Percentiles rank a stretch among this genome's conserved stretches.
Evolutionary conservation across 2,113 vertebrate species (phyloP).

Genomic region (Syngnathus scovelli): DNA sequence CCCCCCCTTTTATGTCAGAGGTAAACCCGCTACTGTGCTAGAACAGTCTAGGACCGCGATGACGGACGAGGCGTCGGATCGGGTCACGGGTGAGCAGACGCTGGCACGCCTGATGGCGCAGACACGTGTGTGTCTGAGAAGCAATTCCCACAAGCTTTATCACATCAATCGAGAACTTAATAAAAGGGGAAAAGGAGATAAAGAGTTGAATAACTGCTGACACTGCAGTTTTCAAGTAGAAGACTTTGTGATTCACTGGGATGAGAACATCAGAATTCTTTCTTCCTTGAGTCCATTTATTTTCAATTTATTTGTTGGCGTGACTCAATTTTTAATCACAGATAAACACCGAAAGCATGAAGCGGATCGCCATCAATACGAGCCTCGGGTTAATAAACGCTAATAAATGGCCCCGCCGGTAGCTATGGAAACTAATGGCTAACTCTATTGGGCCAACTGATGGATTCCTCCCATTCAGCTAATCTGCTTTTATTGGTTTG

Average conservation of each 20-base stretch:
- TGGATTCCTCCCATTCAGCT: slow-evolving; percentile 7
- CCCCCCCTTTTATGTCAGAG: background rate
- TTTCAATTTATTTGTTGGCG: background rate
- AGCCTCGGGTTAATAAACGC: no score
- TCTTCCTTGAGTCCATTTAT: background rate
- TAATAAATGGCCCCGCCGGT: slow-evolving; percentile 20
- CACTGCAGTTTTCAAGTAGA: slow-evolving; percentile 25
- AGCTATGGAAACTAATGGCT: slow-evolving; percentile 36
- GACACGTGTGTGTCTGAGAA: background rate
- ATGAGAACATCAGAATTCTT: no score
- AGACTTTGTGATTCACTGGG: slow-evolving; percentile 30
- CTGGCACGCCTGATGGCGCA: background rate
- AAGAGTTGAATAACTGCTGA: slow-evolving; percentile 43
- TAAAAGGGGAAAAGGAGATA: slow-evolving; percentile 13
- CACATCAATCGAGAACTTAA: slow-evolving; percentile 7
- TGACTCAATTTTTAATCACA: background rate
- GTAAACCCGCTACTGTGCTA: background rate
- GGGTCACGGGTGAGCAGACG: background rate
- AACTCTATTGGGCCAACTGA: slow-evolving; percentile 19
- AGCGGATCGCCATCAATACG: background rate
- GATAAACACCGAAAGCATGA: background rate
- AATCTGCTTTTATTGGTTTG: slow-evolving; percentile 18
- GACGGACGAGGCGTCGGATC: background rate
- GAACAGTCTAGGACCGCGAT: background rate
- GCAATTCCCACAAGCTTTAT: background rate